These are phyloP conservation scores for Ceratitis capitata DNA, from an alignment of 1,140 invertebrate species.

Conservation along the genomic window DNA sequence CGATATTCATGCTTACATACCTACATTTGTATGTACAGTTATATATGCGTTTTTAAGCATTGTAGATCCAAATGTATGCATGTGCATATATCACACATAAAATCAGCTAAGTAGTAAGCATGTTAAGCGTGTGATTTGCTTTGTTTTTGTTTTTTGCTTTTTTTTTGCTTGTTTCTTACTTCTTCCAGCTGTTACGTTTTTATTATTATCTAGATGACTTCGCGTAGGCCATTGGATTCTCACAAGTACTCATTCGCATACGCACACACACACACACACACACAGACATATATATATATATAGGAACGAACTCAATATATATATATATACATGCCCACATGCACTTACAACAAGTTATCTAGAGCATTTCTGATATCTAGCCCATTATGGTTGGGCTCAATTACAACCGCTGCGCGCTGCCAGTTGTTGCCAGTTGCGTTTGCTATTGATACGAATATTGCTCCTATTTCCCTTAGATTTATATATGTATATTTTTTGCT, in stretches of 20 bases:
- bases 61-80: not conserved
- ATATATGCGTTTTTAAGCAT: not conserved
- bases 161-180: not conserved
- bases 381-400: conserved; percentile 20
- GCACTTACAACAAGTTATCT: not conserved
- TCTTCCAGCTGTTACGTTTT: not conserved
- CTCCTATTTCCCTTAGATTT: not conserved
- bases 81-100: too few relatives aligned
- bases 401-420: not conserved
- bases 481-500: not conserved
- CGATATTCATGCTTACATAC: not conserved
- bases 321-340: too few relatives aligned
- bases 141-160: too few relatives aligned
- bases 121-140: not conserved
- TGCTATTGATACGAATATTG: conserved; percentile 17
- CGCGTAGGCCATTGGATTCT: not conserved
- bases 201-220: not conserved
- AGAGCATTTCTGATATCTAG: not conserved
- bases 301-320: too few relatives aligned
- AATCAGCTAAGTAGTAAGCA: not conserved
- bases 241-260: not conserved
- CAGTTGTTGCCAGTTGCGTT: not conserved
- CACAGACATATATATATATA: not conserved
- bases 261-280: not conserved
- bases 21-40: not conserved